Percentiles rank a stretch among this genome's conserved stretches.
These are phyloP conservation scores for Channa striata DNA, from an alignment of 2,797 vertebrate genomes.

Conservation along the genomic window DNA sequence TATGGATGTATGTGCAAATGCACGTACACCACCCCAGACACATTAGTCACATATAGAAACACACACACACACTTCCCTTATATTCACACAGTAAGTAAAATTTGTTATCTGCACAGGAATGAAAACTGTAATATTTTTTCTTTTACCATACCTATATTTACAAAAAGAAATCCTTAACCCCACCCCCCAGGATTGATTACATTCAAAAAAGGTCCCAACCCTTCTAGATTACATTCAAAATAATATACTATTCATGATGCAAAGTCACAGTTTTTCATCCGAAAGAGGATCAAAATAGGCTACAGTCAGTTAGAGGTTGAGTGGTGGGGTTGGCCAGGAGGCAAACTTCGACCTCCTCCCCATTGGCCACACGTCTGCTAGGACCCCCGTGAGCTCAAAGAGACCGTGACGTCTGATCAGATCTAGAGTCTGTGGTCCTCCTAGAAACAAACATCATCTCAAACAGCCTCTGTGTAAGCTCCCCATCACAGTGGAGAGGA, in stretches of 20 bases:
- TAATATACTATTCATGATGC: constrained; percentile 89
- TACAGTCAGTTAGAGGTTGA: constrained; percentile 81
- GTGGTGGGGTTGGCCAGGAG: constrained; percentile 47
- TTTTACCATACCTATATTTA: constrained; percentile 75
- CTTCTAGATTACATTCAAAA: constrained; percentile 85
- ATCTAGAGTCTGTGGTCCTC: constrained; percentile 68
- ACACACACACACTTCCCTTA: constrained; percentile 46
- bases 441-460: constrained; percentile 57
- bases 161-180: constrained; percentile 71
- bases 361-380: constrained; percentile 52
- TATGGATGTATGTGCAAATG: constrained; percentile 48
- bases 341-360: constrained; percentile 60
- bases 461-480: constrained; percentile 61
- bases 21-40: constrained; percentile 41
- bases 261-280: constrained; percentile 91
- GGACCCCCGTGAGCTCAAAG: constrained; percentile 52
- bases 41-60: constrained; percentile 32
- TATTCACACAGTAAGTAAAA: constrained; percentile 79
- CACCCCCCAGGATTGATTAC: constrained; percentile 68
- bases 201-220: constrained; percentile 81
- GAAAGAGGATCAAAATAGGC: constrained; percentile 80
- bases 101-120: constrained; percentile 75
- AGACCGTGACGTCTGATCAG: constrained; percentile 51
- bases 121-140: constrained; percentile 70
- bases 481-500: constrained; percentile 76